Base-by-base conservation (phyloP, 2,113 vertebrate genomes). In the Myotis yumanensis region DNA sequence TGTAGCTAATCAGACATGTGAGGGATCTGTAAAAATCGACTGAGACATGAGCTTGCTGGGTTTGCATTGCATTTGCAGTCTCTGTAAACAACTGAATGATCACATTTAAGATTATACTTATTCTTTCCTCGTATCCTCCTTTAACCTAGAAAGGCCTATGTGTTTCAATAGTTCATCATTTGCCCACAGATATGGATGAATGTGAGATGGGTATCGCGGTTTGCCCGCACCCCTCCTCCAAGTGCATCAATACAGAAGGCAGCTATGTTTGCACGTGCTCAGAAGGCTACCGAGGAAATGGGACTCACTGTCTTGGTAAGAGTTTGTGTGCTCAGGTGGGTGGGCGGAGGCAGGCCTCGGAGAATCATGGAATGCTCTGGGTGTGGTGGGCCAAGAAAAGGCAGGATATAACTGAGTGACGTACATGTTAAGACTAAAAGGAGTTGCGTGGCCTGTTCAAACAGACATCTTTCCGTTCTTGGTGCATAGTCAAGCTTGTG, bases 211-310 rank as follows among this genome's bases (percentile, higher is more conserved):
- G 23, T 0, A 52, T 37, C 79, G 92, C 97, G 1, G 81, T 2
- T 32, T 99, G 98, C 77, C 96, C 97, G 3, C 59, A 87, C 3
- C 90, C 75, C 0, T 81, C 95, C 8, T 98, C 98, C 0, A 9
- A 25, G 76, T 98, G 98, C 52, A 89, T 98, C 95, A 99, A 98
- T 43, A 98, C 98, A 0, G 98, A 98, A 52, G 98, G 98, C 1
- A 92, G 98, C 84, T 98, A 98, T 0, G 97, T 98, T 86, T 99
- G 99, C 32, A 95, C 80, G 18, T 99, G 98, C 95, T 97, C 96
- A 32, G 90, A 97, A 46, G 98, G 98, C 80, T 99, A 98, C 84
- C 62, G 3, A 48, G 98, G 98, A 96, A 98, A 99, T 4, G 98
- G 98, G 48, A 64, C 98, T 48, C 96, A 97, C 20, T 99, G 99